Conservation (phyloP, 2,888 invertebrate species). For the Falcaria lacertinaria region DNA sequence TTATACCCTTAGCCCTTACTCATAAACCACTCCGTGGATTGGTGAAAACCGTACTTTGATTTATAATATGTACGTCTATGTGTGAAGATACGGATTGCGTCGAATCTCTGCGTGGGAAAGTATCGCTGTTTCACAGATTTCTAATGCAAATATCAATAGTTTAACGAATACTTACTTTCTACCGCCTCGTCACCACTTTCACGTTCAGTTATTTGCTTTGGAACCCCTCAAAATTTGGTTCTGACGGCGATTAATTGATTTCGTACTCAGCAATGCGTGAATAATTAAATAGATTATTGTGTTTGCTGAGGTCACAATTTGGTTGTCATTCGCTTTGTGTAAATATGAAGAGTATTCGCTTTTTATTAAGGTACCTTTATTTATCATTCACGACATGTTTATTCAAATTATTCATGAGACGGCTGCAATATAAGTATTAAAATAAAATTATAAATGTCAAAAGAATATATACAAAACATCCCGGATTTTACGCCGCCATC, state of each 20-base stretch:
- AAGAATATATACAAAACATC: constrained; percentile 35
- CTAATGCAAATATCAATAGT: constrained; percentile 71
- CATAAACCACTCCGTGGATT: too few relatives aligned
- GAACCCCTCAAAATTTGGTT: constrained; percentile 31
- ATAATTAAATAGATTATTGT: constrained; percentile 1
- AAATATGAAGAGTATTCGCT: too few relatives aligned
- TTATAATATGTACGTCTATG: background rate
- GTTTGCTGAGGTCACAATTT: constrained; percentile 6
- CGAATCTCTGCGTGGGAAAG: constrained; percentile 60
- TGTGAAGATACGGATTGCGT: constrained; percentile 10
- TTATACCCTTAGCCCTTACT: too few relatives aligned
- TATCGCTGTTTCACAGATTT: constrained; percentile 63
- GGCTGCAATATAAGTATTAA: too few relatives aligned
- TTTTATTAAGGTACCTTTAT: too few relatives aligned
- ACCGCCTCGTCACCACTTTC: constrained; percentile 61
- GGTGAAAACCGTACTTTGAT: too few relatives aligned
- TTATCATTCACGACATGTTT: too few relatives aligned
- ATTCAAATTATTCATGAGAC: too few relatives aligned
- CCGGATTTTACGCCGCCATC: too few relatives aligned
- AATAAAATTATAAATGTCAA: constrained; percentile 10
- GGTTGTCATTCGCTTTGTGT: too few relatives aligned
- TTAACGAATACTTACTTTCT: constrained; percentile 65
- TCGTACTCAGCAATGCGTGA: background rate
- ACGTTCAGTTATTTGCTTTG: constrained; percentile 36
- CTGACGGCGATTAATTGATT: background rate